Conservation (phyloP, 2,888 invertebrate genomes). For the Fragum sueziense region DNA sequence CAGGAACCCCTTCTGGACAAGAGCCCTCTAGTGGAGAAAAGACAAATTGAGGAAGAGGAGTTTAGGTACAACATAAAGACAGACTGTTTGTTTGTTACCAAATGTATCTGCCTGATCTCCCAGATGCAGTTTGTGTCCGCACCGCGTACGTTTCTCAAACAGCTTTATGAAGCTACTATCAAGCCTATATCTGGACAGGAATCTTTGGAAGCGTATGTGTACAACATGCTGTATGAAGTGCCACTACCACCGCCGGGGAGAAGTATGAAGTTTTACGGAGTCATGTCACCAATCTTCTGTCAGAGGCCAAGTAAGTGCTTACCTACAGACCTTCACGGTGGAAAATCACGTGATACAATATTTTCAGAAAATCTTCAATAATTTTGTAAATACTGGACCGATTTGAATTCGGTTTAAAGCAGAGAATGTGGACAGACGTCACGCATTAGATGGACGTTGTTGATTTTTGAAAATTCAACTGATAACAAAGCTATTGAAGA, state of each 20-base stretch:
- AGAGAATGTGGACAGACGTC: too few species aligned
- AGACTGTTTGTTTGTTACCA: constrained; percentile 97
- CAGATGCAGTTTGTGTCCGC: constrained; percentile 89
- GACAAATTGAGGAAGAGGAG: constrained; percentile 36
- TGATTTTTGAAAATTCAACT: too few species aligned
- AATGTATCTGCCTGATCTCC: constrained; percentile 96
- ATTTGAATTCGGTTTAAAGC: too few species aligned
- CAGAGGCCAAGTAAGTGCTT: constrained; percentile 80
- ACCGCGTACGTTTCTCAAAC: constrained; percentile 72
- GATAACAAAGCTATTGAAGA: too few species aligned
- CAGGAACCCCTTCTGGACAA: constrained; percentile 57
- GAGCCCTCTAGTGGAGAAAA: constrained; percentile 54
- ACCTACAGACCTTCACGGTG: background rate
- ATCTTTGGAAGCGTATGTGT: constrained; percentile 95
- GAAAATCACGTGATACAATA: too few species aligned
- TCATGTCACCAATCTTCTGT: constrained; percentile 76
- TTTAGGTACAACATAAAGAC: constrained; percentile 92
- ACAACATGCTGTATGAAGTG: constrained; percentile 97
- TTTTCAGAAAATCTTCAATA: too few species aligned
- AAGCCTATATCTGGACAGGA: constrained; percentile 76
- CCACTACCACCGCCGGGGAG: constrained; percentile 94
- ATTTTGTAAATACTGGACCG: too few species aligned
- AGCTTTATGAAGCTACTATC: constrained; percentile 73
- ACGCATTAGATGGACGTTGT: too few species aligned
- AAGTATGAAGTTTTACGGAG: constrained; percentile 88